A percentile compares a stretch with the other conserved stretches of the same genome.
Evolutionary conservation across 2,113 vertebrate species (phyloP).

Genomic region (Struthio camelus): DNA sequence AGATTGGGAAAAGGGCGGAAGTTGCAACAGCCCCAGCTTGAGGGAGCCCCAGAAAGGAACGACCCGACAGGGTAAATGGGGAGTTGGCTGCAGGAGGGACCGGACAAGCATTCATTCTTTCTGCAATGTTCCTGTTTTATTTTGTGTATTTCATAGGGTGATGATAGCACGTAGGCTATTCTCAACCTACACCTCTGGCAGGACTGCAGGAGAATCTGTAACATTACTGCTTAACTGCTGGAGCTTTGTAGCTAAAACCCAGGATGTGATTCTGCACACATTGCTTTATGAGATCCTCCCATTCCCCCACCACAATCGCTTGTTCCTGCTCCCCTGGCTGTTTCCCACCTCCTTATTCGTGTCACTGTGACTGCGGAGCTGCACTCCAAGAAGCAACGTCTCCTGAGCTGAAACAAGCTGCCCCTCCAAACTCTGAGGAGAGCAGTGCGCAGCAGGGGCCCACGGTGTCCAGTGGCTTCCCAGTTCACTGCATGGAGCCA

Average conservation of each 20-base stretch:
- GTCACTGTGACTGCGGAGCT: background rate
- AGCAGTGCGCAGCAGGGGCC: background rate
- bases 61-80: fast-evolving
- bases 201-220: background rate
- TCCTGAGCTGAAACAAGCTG: background rate
- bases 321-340: background rate
- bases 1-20: background rate
- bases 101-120: background rate
- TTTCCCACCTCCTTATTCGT: background rate
- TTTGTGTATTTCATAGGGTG: background rate
- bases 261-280: background rate
- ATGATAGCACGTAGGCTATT: background rate
- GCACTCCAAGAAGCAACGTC: background rate
- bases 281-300: background rate
- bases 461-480: background rate
- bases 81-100: background rate
- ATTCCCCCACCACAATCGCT: background rate
- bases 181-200: background rate
- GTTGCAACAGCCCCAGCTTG: background rate
- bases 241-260: background rate
- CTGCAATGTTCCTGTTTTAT: background rate
- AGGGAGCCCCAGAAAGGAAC: background rate
- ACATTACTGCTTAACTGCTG: background rate
- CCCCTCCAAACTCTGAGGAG: background rate
- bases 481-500: background rate